Base-by-base conservation (phyloP, 2,888 invertebrate species). In the Drosophila incognita region DNA sequence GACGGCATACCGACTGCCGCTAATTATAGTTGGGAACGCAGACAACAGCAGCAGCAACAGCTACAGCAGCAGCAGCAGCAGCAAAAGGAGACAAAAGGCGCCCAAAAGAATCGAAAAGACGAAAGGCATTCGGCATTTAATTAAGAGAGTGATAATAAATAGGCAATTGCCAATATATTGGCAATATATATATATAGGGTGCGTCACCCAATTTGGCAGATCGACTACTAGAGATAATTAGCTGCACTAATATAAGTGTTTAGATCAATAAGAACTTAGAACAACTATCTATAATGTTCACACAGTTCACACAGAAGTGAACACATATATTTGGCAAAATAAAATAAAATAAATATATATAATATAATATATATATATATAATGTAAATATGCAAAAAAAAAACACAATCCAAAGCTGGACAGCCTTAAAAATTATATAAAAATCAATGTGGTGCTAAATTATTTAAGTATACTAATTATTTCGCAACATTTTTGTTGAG, bases 41-140 rank as follows among this genome's bases (percentile, higher is more conserved):
- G 60, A 66, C 65, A 51, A 60, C 42, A 46, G 4, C 21, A 40
- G 5, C 40, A n/a, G 1, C 11, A 42, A 38, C 21, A 38, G 31
- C 40, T n/a, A n/a, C 21, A 40, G 5, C 40, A n/a, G 1, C 11
- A 42, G 46, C 21, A 38, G 31, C 40, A 68, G 53, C 36, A 53
- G 58, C 40, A 40, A 13, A 48, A 38, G 48, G 29, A 60, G 40
- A 48, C 36, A 73, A 38, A 51, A 56, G 61, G 33, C 33, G 58
- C 46, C 5, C 52, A 21, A 61, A 62, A 51, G 46, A 51, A 51
- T n/a, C n/a, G 31, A 31, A 51, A 49, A 49, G 10, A 51, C 31
- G 49, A 65, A 68, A 68, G 74, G 69, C 59, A 80, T 80, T 67
- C 76, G 79, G 68, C 79, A 80, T 80, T 80, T 80, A 80, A 76